Conservation (phyloP, 2,888 invertebrate genomes). For the Teinopalpus imperialis region DNA sequence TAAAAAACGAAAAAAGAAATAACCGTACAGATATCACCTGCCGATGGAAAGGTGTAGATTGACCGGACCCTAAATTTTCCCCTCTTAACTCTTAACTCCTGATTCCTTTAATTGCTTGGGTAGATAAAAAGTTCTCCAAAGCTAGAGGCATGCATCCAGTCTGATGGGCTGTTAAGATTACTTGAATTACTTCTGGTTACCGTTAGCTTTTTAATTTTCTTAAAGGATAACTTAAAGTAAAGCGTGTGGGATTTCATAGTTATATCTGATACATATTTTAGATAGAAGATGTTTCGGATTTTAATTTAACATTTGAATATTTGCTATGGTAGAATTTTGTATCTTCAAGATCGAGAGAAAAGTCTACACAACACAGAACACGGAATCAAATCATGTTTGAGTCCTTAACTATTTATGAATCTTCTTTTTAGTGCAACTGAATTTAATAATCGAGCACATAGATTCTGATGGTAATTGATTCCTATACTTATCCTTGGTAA, state of each 20-base stretch:
- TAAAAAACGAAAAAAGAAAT: slow-evolving; percentile 54
- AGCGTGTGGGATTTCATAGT: slow-evolving; percentile 8
- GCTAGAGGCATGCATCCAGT: slow-evolving; percentile 22
- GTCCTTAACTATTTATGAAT: no score
- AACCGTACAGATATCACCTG: slow-evolving; percentile 63
- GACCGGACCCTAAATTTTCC: slow-evolving; percentile 64
- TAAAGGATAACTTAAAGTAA: slow-evolving; percentile 11
- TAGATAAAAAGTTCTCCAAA: slow-evolving; percentile 32
- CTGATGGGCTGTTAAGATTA: slow-evolving; percentile 41
- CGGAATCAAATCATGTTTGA: no score
- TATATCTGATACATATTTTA: slow-evolving; percentile 5
- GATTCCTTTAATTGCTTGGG: slow-evolving; percentile 45
- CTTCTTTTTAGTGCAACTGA: no score
- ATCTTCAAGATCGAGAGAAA: no score
- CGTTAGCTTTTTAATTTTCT: slow-evolving; percentile 26
- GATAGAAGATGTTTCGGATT: neutral
- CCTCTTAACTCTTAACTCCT: slow-evolving; percentile 26
- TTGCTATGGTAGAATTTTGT: no score
- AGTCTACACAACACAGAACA: no score
- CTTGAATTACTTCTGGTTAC: slow-evolving; percentile 29
- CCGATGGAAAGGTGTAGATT: slow-evolving; percentile 74
- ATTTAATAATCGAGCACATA: no score
- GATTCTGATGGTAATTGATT: no score
- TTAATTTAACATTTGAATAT: no score
- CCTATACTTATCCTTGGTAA: no score